These are phyloP conservation scores for Albula goreensis DNA, from an alignment of 2,113 vertebrate genomes.

Conservation along the genomic window DNA sequence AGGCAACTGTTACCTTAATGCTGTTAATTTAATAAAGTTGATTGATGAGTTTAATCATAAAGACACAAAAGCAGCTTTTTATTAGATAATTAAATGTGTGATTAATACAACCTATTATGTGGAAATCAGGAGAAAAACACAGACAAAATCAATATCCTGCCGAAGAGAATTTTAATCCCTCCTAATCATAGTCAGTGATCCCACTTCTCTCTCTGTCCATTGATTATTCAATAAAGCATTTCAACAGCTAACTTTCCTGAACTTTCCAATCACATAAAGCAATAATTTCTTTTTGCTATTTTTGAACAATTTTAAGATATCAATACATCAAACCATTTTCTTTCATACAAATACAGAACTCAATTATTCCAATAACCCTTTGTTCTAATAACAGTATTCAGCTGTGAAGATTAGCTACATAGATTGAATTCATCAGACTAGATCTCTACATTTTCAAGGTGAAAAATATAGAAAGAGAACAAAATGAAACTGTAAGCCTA, in stretches of 20 bases:
- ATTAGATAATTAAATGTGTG: conserved; percentile 61
- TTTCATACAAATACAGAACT: neutral
- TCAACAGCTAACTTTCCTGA: conserved; percentile 5
- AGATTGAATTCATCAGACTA: neutral
- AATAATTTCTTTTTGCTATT: neutral
- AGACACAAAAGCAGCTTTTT: conserved; percentile 45
- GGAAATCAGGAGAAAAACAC: conserved; percentile 43
- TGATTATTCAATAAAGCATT: neutral
- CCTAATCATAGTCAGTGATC: neutral
- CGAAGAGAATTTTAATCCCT: neutral
- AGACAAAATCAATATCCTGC: conserved; percentile 27
- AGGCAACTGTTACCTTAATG: conserved; percentile 37
- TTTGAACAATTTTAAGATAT: neutral
- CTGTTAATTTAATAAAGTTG: conserved; percentile 54
- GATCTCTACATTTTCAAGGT: neutral
- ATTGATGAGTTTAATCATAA: conserved; percentile 64
- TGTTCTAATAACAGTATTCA: neutral
- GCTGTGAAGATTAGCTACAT: neutral
- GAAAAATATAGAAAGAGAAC: neutral
- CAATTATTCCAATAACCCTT: neutral
- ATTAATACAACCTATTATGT: conserved; percentile 62
- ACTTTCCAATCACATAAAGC: neutral
- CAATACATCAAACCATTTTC: neutral
- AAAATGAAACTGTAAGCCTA: neutral
- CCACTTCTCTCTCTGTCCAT: neutral